Base-by-base conservation (phyloP, 2,797 vertebrate genomes). In the Zalophus californianus region DNA sequence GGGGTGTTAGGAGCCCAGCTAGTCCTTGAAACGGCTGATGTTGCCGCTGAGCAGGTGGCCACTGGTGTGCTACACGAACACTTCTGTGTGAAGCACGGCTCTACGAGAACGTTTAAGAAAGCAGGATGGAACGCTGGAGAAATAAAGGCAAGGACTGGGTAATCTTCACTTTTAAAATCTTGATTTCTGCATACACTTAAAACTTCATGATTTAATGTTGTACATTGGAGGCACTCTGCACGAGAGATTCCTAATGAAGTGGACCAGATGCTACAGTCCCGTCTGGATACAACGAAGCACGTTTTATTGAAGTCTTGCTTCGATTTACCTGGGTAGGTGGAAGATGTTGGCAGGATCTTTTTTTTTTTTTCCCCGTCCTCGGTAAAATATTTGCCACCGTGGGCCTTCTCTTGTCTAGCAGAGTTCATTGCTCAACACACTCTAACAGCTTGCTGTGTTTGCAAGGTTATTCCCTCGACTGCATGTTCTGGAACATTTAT, bases 151-250 rank as follows among this genome's bases (percentile, higher is more conserved):
- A 1, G 58, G 16, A 2, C 52, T 1, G 38, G 15, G 5, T 78
- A 23, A 78, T 82, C 16, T 13, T 4, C 86, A 15, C 56, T 3
- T 1, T 56, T 7, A 18, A 38, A 32, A 27, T 77, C 35, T 32
- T 38, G 14, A 10, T 77, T 70, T 70, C 44, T 3, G 1, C 1
- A 0, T 72, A 50, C 20, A 5, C 50, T n/a, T 48, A 32, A n/a
- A 66, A n/a, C 3, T 0, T 21, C 44, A 38, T 7, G 8, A 62
- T 62, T 86, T 23, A 16, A 18, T 13, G 23, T 38, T 48, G 0
- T 0, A 4, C 0, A 0, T 3, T 2, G 12, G 50, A 21, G n/a
- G 3, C 0, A 0, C 41, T 41, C 38, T 68, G 32, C n/a, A 2
- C 9, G 4, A 6, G 21, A 70, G 25, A 41, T 18, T 52, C 0